A percentile compares a stretch with the other conserved stretches of the same genome.
Conservation (phyloP, 2,113 vertebrate genomes). For the Poecile atricapillus region DNA sequence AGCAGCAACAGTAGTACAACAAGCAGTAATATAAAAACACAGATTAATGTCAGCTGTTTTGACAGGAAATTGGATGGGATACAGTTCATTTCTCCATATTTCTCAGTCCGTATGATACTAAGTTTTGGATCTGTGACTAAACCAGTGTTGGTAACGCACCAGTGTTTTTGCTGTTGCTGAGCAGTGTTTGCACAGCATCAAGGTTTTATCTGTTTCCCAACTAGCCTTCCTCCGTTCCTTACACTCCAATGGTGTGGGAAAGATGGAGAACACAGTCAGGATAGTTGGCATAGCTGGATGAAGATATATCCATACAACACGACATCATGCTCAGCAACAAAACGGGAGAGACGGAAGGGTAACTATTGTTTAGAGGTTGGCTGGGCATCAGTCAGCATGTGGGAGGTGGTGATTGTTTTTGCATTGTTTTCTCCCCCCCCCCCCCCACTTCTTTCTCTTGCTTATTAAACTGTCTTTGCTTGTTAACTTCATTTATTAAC, state of each 20-base stretch:
- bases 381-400: accelerated
- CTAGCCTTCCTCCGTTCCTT: neutral
- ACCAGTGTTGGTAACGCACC: neutral
- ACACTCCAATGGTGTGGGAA: accelerated
- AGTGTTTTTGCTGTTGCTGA: neutral
- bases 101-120: accelerated
- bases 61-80: neutral
- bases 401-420: neutral
- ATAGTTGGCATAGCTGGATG: neutral
- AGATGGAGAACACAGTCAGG: neutral
- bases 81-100: neutral
- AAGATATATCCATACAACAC: neutral
- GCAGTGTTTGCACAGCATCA: neutral
- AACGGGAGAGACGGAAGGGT: neutral
- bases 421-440: too few species aligned
- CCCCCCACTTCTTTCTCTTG: neutral
- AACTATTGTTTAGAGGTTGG: neutral
- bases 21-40: neutral
- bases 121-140: neutral
- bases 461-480: neutral
- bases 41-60: neutral
- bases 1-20: neutral
- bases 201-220: neutral
- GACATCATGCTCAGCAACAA: neutral
- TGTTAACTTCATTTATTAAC: neutral